Percentiles rank a stretch among this genome's conserved stretches.
Conservation (phyloP, 2,797 vertebrate species). For the Rhyacichthys aspro region DNA sequence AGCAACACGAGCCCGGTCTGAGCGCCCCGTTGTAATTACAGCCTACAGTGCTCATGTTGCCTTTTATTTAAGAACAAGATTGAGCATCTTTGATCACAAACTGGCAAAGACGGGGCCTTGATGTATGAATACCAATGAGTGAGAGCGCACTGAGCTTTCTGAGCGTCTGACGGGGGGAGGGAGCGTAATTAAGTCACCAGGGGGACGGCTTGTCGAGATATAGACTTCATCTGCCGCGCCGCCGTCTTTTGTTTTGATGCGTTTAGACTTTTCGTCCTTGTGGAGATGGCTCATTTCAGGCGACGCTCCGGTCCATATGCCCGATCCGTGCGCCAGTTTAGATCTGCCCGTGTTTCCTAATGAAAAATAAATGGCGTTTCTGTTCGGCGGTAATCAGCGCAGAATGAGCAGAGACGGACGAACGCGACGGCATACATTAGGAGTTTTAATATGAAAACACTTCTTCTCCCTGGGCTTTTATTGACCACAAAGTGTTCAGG, state of each 20-base stretch:
- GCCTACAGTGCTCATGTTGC: slow-evolving; percentile 7
- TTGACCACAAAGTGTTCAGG: no score
- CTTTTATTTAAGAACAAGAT: slow-evolving; percentile 15
- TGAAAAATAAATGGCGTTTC: slow-evolving; percentile 18
- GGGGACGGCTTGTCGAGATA: not conserved
- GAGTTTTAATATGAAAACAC: slow-evolving; percentile 5
- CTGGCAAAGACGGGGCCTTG: slow-evolving; percentile 33
- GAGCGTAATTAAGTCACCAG: slow-evolving; percentile 2
- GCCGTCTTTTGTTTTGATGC: not conserved
- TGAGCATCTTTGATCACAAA: slow-evolving; percentile 15
- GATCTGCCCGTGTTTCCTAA: slow-evolving; percentile 14
- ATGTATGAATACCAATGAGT: slow-evolving; percentile 44
- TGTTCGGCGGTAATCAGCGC: slow-evolving; percentile 10
- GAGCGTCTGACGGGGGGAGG: not conserved
- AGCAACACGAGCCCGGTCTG: not conserved
- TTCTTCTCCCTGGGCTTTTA: not conserved
- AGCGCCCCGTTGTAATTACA: slow-evolving; percentile 14
- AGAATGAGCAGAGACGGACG: slow-evolving; percentile 2
- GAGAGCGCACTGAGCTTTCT: not conserved
- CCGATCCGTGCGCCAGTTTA: not conserved
- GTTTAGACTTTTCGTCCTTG: not conserved
- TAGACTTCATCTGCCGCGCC: not conserved
- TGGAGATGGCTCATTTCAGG: slow-evolving; percentile 25
- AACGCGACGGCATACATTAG: not conserved
- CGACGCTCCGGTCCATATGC: slow-evolving; percentile 7